phyloP scores from a whole-genome alignment of 1,140 invertebrate species.

The Drosophila nebulosa region DNA sequence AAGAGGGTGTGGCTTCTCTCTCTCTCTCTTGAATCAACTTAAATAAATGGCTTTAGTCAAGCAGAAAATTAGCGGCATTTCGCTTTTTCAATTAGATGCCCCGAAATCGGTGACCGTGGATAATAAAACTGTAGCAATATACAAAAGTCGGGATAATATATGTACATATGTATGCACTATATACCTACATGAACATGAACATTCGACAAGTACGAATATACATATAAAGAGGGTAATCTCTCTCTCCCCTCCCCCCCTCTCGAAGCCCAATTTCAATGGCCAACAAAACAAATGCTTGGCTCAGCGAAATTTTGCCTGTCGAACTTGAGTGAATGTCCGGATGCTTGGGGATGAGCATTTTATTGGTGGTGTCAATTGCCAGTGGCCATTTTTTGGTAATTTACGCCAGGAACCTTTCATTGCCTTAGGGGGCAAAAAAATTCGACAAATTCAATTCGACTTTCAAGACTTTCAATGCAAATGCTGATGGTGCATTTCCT shows the following conservation, averaged over 20 bases:
- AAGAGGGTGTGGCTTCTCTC: slow-evolving; percentile 21
- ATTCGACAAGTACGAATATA: slow-evolving; percentile 20
- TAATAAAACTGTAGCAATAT: slow-evolving; percentile 25
- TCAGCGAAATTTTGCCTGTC: slow-evolving; percentile 64
- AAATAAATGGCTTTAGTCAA: slow-evolving; percentile 57
- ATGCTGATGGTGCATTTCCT: slow-evolving; percentile 73
- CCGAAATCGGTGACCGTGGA: slow-evolving; percentile 19
- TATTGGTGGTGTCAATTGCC: slow-evolving; percentile 77
- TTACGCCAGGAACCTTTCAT: slow-evolving; percentile 48
- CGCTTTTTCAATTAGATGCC: slow-evolving; percentile 50
- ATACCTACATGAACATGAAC: not conserved
- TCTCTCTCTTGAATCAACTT: slow-evolving; percentile 34
- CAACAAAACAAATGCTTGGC: slow-evolving; percentile 68
- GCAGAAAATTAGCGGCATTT: slow-evolving; percentile 67
- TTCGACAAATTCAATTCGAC: too few species aligned
- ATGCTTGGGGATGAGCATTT: slow-evolving; percentile 20
- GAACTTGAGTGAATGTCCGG: slow-evolving; percentile 45
- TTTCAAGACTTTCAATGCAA: slow-evolving; percentile 66
- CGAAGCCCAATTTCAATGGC: slow-evolving; percentile 6
- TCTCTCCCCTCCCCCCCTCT: too few species aligned
- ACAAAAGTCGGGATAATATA: slow-evolving; percentile 27
- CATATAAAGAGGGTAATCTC: slow-evolving; percentile 1
- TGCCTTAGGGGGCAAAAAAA: slow-evolving; percentile 52
- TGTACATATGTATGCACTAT: not conserved
- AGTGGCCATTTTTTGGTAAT: slow-evolving; percentile 76